phyloP scores from a whole-genome alignment of 2,797 vertebrate species.

The Okamejei kenojei region DNA sequence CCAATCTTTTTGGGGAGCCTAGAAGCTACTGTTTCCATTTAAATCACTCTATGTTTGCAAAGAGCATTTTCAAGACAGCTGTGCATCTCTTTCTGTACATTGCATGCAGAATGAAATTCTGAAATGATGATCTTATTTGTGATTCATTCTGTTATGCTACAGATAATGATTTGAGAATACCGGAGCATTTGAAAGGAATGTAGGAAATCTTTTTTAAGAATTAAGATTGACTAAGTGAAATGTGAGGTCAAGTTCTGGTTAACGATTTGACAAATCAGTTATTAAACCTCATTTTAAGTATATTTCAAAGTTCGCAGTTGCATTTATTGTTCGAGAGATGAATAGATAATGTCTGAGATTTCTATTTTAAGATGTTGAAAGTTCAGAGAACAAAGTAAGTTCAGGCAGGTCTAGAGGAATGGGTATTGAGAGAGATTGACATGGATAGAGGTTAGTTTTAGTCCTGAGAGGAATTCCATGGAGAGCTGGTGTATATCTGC shows the following conservation, averaged over 20 bases:
- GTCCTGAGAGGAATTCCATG: too few species aligned
- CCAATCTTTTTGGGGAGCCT: too few species aligned
- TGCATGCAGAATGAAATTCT: not conserved
- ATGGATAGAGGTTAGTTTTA: too few species aligned
- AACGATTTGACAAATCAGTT: not conserved
- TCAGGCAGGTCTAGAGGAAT: not conserved
- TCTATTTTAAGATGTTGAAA: not conserved
- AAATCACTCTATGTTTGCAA: not conserved
- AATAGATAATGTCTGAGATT: not conserved
- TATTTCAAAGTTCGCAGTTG: not conserved
- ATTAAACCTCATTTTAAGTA: not conserved
- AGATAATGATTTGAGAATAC: not conserved
- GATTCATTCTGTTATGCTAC: too few species aligned
- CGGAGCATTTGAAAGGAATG: not conserved
- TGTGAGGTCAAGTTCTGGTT: not conserved
- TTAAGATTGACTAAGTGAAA: not conserved
- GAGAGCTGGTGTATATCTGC: too few species aligned
- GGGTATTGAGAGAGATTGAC: not conserved
- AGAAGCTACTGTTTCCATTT: too few species aligned
- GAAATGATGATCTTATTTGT: not conserved
- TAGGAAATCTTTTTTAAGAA: not conserved
- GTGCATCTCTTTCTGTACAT: too few species aligned
- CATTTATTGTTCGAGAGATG: not conserved
- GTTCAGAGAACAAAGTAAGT: conserved; percentile 3
- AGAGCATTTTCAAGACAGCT: not conserved